Evolutionary conservation across 2,113 vertebrate genomes (phyloP).

Genomic region (Clarias magur): DNA sequence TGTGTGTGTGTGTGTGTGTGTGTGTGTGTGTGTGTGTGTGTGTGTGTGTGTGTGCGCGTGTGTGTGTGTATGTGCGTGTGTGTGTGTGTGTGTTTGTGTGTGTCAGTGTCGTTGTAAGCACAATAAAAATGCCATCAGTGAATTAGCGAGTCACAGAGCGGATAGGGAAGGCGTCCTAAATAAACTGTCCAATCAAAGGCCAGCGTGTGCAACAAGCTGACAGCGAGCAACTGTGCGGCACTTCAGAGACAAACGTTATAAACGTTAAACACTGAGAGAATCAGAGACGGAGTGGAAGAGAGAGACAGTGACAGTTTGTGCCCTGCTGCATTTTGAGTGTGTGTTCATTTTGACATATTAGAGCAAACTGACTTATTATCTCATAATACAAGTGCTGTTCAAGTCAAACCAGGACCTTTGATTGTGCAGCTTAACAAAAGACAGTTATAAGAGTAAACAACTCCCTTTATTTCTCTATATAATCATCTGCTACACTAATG

Average conservation of each 20-base stretch:
- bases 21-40: too few species aligned
- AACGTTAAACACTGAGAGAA: not conserved
- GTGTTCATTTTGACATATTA: not conserved
- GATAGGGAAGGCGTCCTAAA: slow-evolving; percentile 40
- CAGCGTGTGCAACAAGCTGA: slow-evolving; percentile 34
- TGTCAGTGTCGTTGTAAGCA: slow-evolving; percentile 51
- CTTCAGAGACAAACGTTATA: not conserved
- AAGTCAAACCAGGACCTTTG: too few species aligned
- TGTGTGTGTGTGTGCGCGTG: too few species aligned
- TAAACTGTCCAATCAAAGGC: slow-evolving; percentile 50
- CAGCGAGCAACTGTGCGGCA: not conserved
- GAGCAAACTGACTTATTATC: not conserved
- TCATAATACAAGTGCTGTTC: too few species aligned
- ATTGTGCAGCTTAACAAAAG: too few species aligned
- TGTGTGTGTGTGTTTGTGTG: slow-evolving; percentile 2
- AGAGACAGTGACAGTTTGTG: not conserved
- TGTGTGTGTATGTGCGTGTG: not conserved
- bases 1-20: too few species aligned
- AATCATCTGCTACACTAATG: too few species aligned
- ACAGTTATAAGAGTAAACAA: too few species aligned
- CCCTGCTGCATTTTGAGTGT: not conserved
- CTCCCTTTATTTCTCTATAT: too few species aligned
- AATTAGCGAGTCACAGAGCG: slow-evolving; percentile 37
- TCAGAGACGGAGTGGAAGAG: not conserved
- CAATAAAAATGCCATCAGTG: slow-evolving; percentile 52